Percentiles rank a stretch among this genome's conserved stretches.
Evolutionary conservation across 2,113 vertebrate genomes (phyloP).

Genomic region (Ammodramus savannarum): DNA sequence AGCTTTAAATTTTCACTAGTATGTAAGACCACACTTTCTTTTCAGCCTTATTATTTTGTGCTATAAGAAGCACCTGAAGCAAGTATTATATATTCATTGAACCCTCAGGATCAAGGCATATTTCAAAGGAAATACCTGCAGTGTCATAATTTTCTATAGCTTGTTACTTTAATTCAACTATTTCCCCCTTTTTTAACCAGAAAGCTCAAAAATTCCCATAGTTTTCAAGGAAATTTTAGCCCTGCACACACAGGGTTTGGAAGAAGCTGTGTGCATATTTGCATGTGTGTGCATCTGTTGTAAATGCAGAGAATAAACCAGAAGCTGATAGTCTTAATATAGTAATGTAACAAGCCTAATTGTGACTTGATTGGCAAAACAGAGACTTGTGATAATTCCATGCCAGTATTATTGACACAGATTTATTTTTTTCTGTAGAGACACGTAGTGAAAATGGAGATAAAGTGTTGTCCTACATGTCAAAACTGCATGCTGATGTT

Average conservation of each 20-base stretch:
- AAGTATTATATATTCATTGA: slow-evolving; percentile 59
- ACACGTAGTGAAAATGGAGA: rapidly evolving
- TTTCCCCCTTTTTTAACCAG: neutral
- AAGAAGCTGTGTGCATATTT: neutral
- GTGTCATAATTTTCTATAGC: slow-evolving; percentile 13
- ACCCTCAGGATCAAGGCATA: neutral
- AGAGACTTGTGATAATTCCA: neutral
- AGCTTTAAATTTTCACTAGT: neutral
- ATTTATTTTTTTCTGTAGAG: neutral
- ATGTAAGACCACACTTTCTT: neutral
- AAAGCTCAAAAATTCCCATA: neutral
- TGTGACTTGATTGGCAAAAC: neutral
- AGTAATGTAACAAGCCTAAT: neutral
- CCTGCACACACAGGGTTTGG: rapidly evolving
- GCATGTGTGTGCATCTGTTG: rapidly evolving
- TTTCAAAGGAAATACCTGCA: slow-evolving; percentile 13
- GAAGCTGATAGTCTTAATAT: neutral
- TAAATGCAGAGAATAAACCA: neutral
- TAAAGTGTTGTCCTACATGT: neutral
- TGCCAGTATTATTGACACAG: neutral
- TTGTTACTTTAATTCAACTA: slow-evolving; percentile 14
- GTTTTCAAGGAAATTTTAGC: neutral
- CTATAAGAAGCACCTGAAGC: slow-evolving; percentile 13
- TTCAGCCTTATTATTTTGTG: slow-evolving; percentile 14
- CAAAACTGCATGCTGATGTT: neutral